Percentiles rank a stretch among this genome's conserved stretches.
Evolutionary conservation across 2,113 vertebrate species (phyloP).

Genomic region (Heteronetta atricapilla): DNA sequence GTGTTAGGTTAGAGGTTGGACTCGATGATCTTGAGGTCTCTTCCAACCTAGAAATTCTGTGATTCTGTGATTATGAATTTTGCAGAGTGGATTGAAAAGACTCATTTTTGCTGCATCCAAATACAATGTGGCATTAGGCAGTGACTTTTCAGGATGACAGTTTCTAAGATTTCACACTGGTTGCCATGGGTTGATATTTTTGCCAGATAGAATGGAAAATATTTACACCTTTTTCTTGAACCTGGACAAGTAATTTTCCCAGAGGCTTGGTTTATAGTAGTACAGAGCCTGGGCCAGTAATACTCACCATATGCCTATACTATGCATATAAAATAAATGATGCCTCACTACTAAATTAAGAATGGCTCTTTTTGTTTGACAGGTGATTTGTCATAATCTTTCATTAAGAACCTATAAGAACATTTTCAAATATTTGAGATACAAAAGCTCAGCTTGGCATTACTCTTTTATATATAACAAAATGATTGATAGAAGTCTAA

Average conservation of each 20-base stretch:
- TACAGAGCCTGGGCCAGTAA: background rate
- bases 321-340: background rate
- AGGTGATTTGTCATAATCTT: background rate
- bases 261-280: background rate
- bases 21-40: too few relatives aligned
- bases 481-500: background rate
- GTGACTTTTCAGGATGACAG: background rate
- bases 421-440: background rate
- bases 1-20: too few relatives aligned
- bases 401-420: background rate
- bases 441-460: background rate
- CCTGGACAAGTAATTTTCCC: background rate
- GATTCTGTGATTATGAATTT: too few relatives aligned
- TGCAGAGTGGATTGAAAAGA: background rate
- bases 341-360: background rate
- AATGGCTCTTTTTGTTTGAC: background rate
- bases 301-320: background rate
- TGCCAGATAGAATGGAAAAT: background rate
- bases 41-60: too few relatives aligned
- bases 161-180: background rate
- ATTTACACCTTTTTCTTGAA: background rate
- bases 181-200: background rate
- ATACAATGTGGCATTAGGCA: background rate
- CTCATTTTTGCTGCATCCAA: background rate
- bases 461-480: background rate